Conservation (phyloP, 92 coral and sea anemone species). For the Pocillopora meandrina region DNA sequence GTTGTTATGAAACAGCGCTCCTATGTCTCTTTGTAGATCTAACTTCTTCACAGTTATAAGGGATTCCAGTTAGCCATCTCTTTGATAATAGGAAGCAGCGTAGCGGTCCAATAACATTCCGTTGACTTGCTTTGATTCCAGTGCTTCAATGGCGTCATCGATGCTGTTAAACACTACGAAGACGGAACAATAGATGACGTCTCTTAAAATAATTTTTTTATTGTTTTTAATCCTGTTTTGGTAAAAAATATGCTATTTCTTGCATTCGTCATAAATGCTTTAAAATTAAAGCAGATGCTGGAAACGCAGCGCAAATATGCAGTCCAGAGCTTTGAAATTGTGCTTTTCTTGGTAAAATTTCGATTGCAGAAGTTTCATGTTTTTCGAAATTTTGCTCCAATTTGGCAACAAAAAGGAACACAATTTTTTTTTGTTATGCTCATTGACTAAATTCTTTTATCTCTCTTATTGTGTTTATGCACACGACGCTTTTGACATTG, state of each 20-base stretch:
- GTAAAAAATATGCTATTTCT: neutral
- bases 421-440: too few relatives aligned
- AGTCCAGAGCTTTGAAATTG: too few relatives aligned
- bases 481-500: too few relatives aligned
- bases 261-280: too few relatives aligned
- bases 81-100: conserved; percentile 25
- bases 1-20: neutral
- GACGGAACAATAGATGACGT: neutral
- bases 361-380: too few relatives aligned
- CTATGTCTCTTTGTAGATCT: conserved; percentile 5
- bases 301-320: too few relatives aligned
- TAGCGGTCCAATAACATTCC: conserved; percentile 24
- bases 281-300: too few relatives aligned
- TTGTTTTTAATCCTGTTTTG: neutral
- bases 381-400: too few relatives aligned
- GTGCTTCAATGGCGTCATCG: conserved; percentile 1
- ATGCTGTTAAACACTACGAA: neutral
- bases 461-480: too few relatives aligned
- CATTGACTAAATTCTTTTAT: too few relatives aligned
- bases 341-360: too few relatives aligned
- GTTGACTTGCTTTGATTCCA: neutral
- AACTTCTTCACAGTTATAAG: conserved; percentile 5
- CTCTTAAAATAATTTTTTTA: neutral
- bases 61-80: neutral
- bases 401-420: too few relatives aligned